Conservation (phyloP, 2,113 vertebrate species). For the Dinomys branickii region DNA sequence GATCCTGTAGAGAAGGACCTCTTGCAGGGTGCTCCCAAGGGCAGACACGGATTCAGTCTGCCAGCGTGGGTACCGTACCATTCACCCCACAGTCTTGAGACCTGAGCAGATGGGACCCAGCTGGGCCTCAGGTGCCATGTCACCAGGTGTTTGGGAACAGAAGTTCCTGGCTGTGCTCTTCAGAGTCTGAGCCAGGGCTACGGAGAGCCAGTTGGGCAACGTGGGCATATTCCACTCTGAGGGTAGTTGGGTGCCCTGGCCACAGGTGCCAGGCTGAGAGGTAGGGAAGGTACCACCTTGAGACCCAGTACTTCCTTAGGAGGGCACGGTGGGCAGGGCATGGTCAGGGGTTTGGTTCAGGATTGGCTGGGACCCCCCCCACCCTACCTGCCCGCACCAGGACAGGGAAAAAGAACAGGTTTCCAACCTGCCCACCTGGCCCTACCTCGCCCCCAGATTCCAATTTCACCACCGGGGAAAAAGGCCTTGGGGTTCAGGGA, state of each 20-base stretch:
- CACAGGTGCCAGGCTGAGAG: neutral
- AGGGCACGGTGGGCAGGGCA: neutral
- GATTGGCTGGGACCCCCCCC: neutral
- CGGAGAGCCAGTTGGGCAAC: neutral
- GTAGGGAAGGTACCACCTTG: neutral
- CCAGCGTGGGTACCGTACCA: neutral
- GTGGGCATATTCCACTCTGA: neutral
- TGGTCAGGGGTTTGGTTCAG: neutral
- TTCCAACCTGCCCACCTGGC: neutral
- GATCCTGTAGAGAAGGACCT: neutral
- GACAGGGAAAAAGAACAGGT: neutral
- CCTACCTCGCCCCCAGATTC: conserved; percentile 34
- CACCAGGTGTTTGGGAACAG: neutral
- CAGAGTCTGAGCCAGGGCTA: neutral
- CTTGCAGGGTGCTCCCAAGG: neutral
- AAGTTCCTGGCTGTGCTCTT: neutral
- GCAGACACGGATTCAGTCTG: neutral
- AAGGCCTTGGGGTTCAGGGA: neutral
- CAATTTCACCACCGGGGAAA: conserved; percentile 23
- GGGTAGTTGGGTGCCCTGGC: neutral
- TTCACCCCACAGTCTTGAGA: neutral
- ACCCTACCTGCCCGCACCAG: neutral
- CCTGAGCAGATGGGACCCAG: neutral
- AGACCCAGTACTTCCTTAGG: neutral
- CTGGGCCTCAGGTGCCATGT: neutral